Evolutionary conservation across 2,888 invertebrate genomes (phyloP).

Genomic region (Sphaerophoria taeniata): DNA sequence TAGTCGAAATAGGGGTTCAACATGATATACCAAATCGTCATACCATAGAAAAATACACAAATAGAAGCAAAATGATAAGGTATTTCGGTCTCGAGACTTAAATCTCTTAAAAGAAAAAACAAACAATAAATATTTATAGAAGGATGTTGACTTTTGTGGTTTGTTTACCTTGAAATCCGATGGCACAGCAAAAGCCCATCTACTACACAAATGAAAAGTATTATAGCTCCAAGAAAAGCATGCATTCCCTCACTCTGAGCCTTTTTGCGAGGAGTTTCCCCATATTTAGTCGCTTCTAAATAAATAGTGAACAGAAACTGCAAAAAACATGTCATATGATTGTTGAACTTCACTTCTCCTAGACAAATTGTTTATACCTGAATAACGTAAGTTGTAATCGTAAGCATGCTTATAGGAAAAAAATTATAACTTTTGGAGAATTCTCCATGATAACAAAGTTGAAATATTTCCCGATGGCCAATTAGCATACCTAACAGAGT

Average conservation of each 20-base stretch:
- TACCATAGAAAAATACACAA: slow-evolving; percentile 12
- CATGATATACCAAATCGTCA: slow-evolving; percentile 15
- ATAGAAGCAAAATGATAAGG: background rate
- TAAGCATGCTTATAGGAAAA: slow-evolving; percentile 38
- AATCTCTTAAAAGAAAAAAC: slow-evolving; percentile 19
- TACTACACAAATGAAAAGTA: slow-evolving; percentile 42
- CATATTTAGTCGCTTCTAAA: slow-evolving; percentile 36
- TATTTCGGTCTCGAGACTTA: background rate
- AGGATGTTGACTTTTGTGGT: too few species aligned
- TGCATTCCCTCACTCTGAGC: slow-evolving; percentile 34
- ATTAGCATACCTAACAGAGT: slow-evolving; percentile 18
- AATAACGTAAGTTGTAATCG: slow-evolving; percentile 13
- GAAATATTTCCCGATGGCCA: slow-evolving; percentile 36
- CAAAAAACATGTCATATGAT: background rate
- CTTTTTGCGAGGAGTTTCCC: slow-evolving; percentile 12
- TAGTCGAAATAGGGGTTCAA: slow-evolving; percentile 26
- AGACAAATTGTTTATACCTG: slow-evolving; percentile 27
- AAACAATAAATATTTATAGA: background rate
- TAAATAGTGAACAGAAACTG: slow-evolving; percentile 40
- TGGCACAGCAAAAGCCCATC: slow-evolving; percentile 34
- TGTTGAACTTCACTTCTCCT: background rate
- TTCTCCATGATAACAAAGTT: background rate
- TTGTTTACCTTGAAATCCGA: slow-evolving; percentile 15
- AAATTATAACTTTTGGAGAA: slow-evolving; percentile 17
- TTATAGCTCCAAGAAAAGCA: slow-evolving; percentile 50